A percentile compares a stretch with the other conserved stretches of the same genome.
phyloP scores from a whole-genome alignment of 92 coral and sea anemone species.

The Micromussa lordhowensis region DNA sequence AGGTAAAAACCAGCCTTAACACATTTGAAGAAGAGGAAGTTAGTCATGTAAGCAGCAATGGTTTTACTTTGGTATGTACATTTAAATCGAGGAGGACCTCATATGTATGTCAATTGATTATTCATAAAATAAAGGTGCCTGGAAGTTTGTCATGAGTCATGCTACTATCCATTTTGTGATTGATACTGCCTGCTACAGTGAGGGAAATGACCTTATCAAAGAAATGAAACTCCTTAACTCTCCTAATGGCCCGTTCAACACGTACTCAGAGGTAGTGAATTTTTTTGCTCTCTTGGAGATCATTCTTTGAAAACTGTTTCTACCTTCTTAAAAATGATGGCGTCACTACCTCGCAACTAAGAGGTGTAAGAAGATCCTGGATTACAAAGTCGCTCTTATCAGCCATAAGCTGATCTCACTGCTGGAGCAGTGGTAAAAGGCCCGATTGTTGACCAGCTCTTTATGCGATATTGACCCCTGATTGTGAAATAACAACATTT shows the following conservation, averaged over 20 bases:
- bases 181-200: slow-evolving; percentile 65
- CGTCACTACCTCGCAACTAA: slow-evolving; percentile 54
- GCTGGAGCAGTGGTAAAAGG: slow-evolving; percentile 54
- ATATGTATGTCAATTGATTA: no score
- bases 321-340: slow-evolving; percentile 58
- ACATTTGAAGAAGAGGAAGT: no score
- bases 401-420: slow-evolving; percentile 67
- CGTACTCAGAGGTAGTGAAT: slow-evolving; percentile 64
- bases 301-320: slow-evolving; percentile 54
- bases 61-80: no score
- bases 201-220: slow-evolving; percentile 60
- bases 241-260: slow-evolving; percentile 57
- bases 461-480: slow-evolving; percentile 61
- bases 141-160: slow-evolving; percentile 56
- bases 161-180: slow-evolving; percentile 69
- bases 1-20: no score
- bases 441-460: slow-evolving; percentile 67
- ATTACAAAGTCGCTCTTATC: slow-evolving; percentile 61
- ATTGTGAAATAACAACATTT: no score
- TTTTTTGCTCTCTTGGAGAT: slow-evolving; percentile 56
- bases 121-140: slow-evolving; percentile 56
- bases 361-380: slow-evolving; percentile 45
- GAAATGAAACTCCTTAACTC: slow-evolving; percentile 67
- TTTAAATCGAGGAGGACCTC: no score
- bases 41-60: no score